Base-by-base conservation (phyloP, 2,888 invertebrate species). In the Invenusta paracnida region DNA sequence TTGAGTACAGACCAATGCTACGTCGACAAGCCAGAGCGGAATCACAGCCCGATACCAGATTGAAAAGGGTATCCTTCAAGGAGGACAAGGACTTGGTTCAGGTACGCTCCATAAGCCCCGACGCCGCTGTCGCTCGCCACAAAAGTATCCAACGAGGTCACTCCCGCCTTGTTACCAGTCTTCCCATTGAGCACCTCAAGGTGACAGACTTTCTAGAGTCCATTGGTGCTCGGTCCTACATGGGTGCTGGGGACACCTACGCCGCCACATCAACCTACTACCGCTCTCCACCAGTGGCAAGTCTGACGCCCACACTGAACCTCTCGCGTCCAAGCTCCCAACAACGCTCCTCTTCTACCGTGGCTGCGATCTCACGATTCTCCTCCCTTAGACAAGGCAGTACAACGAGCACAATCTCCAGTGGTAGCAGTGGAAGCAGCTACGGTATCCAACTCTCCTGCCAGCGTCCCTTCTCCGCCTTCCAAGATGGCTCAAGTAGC, bases 131-230 rank as follows among this genome's bases (percentile, higher is more conserved):
- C 5, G 5, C 11, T 17, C 48, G 48, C 11, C 11, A 48, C 5
- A 48, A 48, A 11, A 48, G 17, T 5, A 5, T 48, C 11, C 17
- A 5, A 17, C 17, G 48, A 11, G 48, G 48, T 48, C 17, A 48
- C 17, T 13, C 73, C 2, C 73, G 73, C 17, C 73, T 73, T 5
- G 25, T 73, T 13, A n/a, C 73, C 23, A 25, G 27, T n/a, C 11
- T 73, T 25, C 73, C 73, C 17, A 73, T 73, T 25, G 73, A 73
- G 23, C 11, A 73, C 27, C 73, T 73, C 25, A 5, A 73, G 73
- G 73, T 73, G 23, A 73, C 73, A 73, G 73, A 73, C 73, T 73
- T 73, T 23, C 73, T 73, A 23, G 11, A 73, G 25, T 73, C 73
- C 5, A 73, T 73, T 23, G 73, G 73, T 23, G 73, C 27, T n/a